Evolutionary conservation across 2,113 vertebrate genomes (phyloP), one percentile per base, ranked within the genome.

Genomic region (Onychostruthus taczanowskii): DNA sequence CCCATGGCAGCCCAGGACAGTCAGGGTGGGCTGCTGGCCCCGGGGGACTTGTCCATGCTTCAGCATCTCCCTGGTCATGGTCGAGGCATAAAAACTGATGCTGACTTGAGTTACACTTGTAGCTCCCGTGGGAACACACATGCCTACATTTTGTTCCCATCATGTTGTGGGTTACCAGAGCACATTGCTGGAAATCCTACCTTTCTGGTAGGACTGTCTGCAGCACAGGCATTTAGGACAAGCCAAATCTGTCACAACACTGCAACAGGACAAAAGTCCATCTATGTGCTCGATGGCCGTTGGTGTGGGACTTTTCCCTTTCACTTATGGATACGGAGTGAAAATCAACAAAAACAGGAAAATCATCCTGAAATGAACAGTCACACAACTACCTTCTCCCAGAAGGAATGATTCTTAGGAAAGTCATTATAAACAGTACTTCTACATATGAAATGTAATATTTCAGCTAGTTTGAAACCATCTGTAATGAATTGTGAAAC

Each of bases 401-500:
- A 78, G 64, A 90, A 80, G 19, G 13, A 77, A 90, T 68, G 47
- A 30, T 24, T 95, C 80, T 83, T 52, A 69, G 39, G 58, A 52
- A 10, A 59, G 50, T 27, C 35, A 53, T 41, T 82, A 23, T 41
- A 86, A 94, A 78, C 61, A 83, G 23, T 83, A 21, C 27, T 85
- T 83, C 63, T 59, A 39, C 46, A 19, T 52, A 44, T 73, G 43
- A 80, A 92, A 80, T 90, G 3, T n/a, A 56, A 16, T 77, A 63
- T 70, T 84, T 73, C 52, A 79, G 26, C 28, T 78, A 75, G 84
- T 94, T 70, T 72, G 56, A 90, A 90, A 50, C 31, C 10, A 2
- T 74, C 33, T 67, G 50, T 69, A 74, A 83, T 63, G 30, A 94
- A 90, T 86, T 93, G 53, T 90, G 33, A 90, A 91, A 55, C 11